These are phyloP conservation scores for Gobionotothen gibberifrons DNA, from an alignment of 2,797 vertebrate genomes.

Conservation along the genomic window DNA sequence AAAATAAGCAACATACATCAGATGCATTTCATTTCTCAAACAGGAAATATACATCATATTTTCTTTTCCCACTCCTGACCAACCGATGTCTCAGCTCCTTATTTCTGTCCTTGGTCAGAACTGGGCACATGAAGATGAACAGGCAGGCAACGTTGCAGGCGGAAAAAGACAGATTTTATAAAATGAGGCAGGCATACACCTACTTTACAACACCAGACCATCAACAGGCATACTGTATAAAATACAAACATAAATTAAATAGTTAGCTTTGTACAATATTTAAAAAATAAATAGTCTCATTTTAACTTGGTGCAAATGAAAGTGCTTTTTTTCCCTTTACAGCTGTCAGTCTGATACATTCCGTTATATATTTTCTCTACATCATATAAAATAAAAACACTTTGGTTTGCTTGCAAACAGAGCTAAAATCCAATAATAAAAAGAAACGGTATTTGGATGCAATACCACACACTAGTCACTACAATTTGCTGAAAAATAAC, in stretches of 20 bases:
- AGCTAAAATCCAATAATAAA: slow-evolving; percentile 55
- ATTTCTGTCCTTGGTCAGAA: slow-evolving; percentile 52
- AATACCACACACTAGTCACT: slow-evolving; percentile 66
- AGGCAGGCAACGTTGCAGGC: slow-evolving; percentile 82
- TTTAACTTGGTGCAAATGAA: slow-evolving; percentile 79
- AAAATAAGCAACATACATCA: slow-evolving; percentile 79
- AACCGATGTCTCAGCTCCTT: slow-evolving; percentile 27
- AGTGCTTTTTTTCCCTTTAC: slow-evolving; percentile 70
- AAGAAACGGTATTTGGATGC: slow-evolving; percentile 53
- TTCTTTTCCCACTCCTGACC: slow-evolving; percentile 28
- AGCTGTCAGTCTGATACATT: slow-evolving; percentile 75
- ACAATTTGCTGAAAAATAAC: slow-evolving; percentile 67
- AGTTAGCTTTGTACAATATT: slow-evolving; percentile 75
- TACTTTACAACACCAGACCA: slow-evolving; percentile 75
- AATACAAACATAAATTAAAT: slow-evolving; percentile 76
- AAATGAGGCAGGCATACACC: slow-evolving; percentile 77
- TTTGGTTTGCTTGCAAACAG: slow-evolving; percentile 82
- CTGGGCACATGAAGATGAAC: slow-evolving; percentile 71
- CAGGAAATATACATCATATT: slow-evolving; percentile 55
- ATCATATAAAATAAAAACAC: slow-evolving; percentile 77
- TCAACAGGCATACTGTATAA: slow-evolving; percentile 83
- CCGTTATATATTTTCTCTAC: slow-evolving; percentile 56
- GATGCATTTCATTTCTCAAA: slow-evolving; percentile 73
- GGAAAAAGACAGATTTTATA: slow-evolving; percentile 61
- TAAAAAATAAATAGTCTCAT: slow-evolving; percentile 79